phyloP scores from a whole-genome alignment of 1,140 invertebrate genomes.

The Diploscapter pachys region DNA sequence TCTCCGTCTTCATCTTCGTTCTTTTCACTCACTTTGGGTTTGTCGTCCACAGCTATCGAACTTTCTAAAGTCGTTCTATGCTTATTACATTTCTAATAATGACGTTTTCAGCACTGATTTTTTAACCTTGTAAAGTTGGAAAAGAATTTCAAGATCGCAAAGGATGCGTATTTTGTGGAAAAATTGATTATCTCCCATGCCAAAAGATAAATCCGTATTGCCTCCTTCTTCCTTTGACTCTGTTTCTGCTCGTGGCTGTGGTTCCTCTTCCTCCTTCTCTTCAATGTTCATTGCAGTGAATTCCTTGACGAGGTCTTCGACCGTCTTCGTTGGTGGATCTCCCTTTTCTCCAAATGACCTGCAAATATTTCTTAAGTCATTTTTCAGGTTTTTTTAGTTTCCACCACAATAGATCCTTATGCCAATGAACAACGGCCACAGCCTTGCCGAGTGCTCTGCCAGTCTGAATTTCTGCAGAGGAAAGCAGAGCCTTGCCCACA shows the following conservation, averaged over 20 bases:
- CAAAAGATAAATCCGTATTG: neutral
- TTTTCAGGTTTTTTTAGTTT: neutral
- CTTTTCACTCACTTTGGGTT: constrained; percentile 55
- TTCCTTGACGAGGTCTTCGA: neutral
- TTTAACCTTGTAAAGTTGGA: neutral
- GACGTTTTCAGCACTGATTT: neutral
- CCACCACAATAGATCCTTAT: constrained; percentile 30
- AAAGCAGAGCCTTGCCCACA: constrained; percentile 36
- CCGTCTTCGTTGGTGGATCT: neutral
- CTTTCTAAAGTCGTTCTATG: constrained; percentile 14
- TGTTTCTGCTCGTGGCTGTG: constrained; percentile 8
- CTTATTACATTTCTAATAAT: constrained; percentile 47
- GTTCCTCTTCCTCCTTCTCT: neutral
- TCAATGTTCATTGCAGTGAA: constrained; percentile 1
- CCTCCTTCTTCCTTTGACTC: neutral
- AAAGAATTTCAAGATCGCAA: neutral
- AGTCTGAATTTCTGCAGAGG: constrained; percentile 32
- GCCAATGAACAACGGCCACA: constrained; percentile 34
- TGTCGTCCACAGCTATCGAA: too few relatives aligned
- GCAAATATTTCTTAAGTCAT: constrained; percentile 3
- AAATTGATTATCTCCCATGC: too few relatives aligned
- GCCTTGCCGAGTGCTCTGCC: constrained; percentile 32
- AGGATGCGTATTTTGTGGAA: neutral
- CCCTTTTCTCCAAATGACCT: constrained; percentile 4
- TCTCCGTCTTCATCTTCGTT: constrained; percentile 42